Conservation (phyloP, 2,888 invertebrate genomes). For the Trichopria drosophilae region DNA sequence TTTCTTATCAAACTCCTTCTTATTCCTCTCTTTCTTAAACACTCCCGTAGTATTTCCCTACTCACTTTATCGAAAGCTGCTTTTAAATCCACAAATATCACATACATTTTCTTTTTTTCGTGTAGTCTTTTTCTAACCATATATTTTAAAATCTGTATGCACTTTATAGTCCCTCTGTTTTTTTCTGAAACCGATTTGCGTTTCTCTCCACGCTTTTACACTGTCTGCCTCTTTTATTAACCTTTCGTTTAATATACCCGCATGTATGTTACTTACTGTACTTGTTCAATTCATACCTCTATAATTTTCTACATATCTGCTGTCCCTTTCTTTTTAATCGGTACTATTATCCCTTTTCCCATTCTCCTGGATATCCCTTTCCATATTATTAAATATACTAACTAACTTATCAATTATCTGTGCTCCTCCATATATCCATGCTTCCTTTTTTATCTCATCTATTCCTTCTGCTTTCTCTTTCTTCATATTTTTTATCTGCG, state of each 20-base stretch:
- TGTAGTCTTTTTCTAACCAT: neutral
- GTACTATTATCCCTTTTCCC: no score
- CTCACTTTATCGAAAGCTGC: no score
- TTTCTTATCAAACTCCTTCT: slow-evolving; percentile 9
- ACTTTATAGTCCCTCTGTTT: slow-evolving; percentile 10
- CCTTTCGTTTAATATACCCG: no score
- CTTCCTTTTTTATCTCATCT: no score
- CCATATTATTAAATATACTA: no score
- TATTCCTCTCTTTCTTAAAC: slow-evolving; percentile 14
- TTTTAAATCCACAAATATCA: no score
- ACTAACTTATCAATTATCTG: slow-evolving; percentile 4
- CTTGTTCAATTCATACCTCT: slow-evolving; percentile 20
- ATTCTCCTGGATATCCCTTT: no score
- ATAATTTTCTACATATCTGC: slow-evolving; percentile 16
- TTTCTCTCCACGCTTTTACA: no score
- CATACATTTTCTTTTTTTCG: slow-evolving; percentile 17
- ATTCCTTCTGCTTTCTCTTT: no score
- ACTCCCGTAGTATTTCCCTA: slow-evolving; percentile 28
- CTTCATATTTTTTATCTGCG: no score
- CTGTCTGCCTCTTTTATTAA: no score
- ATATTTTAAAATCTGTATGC: slow-evolving; percentile 3
- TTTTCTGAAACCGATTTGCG: slow-evolving; percentile 14
- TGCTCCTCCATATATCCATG: no score
- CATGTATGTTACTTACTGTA: slow-evolving; percentile 26
- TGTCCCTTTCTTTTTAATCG: slow-evolving; percentile 26